Evolutionary conservation across 2,113 vertebrate genomes (phyloP).

Genomic region (Chaetorhynchus papuensis): DNA sequence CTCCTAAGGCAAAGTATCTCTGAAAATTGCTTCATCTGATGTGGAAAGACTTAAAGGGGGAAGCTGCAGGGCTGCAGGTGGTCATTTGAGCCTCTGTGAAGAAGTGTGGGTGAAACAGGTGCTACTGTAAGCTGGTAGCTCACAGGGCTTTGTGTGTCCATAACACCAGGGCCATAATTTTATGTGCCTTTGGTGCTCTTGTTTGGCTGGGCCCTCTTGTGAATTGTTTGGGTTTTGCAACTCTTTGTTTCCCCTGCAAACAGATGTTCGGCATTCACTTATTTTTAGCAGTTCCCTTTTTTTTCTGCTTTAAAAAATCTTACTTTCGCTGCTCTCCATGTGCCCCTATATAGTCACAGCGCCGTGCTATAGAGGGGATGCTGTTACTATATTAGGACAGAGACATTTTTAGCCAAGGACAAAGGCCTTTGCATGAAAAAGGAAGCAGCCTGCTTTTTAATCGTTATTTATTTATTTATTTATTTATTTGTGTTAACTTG

Average conservation of each 20-base stretch:
- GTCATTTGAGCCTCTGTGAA: not conserved
- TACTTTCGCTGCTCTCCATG: not conserved
- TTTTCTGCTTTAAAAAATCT: constrained; percentile 11
- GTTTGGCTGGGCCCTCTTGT: not conserved
- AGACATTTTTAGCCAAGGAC: constrained; percentile 8
- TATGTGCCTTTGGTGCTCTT: not conserved
- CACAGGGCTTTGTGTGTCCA: accelerated
- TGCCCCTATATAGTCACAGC: not conserved
- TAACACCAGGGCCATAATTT: not conserved
- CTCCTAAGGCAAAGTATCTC: not conserved
- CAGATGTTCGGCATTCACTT: not conserved
- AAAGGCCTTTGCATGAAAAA: not conserved
- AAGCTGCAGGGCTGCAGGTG: not conserved
- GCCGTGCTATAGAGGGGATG: not conserved
- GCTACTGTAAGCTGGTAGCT: accelerated
- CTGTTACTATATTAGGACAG: constrained; percentile 32
- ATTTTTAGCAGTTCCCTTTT: constrained; percentile 30
- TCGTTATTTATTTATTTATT: not conserved
- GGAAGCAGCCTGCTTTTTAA: not conserved
- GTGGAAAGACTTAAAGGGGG: not conserved
- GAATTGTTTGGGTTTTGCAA: not conserved
- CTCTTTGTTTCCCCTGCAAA: not conserved
- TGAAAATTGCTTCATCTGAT: not conserved
- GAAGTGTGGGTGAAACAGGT: not conserved
- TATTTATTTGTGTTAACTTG: not conserved